phyloP scores from a whole-genome alignment of 2,797 vertebrate species.

The Telmatherina bonti region DNA sequence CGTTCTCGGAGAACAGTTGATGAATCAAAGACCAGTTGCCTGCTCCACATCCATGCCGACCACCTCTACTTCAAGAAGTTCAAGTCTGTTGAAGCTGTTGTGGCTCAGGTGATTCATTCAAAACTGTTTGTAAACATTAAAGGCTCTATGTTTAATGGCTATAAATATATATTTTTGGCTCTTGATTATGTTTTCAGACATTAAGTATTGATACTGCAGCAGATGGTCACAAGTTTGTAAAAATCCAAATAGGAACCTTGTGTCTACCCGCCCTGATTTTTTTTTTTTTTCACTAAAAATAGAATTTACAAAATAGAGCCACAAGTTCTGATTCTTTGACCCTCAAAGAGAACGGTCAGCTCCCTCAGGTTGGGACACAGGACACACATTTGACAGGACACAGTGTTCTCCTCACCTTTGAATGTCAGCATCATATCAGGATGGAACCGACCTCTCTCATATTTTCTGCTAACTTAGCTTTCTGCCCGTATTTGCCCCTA shows the following conservation, averaged over 20 bases:
- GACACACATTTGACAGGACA: slow-evolving; percentile 29
- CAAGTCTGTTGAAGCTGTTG: slow-evolving; percentile 81
- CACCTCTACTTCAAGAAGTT: slow-evolving; percentile 83
- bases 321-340: background rate
- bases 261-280: background rate
- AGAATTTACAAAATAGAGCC: background rate
- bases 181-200: background rate
- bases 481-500: background rate
- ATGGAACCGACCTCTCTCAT: slow-evolving; percentile 18
- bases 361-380: background rate
- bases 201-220: background rate
- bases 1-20: slow-evolving; percentile 77
- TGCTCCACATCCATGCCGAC: slow-evolving; percentile 84
- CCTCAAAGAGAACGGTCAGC: background rate
- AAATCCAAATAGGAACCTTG: background rate
- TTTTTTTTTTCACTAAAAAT: background rate
- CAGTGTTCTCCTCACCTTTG: background rate
- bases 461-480: slow-evolving; percentile 14
- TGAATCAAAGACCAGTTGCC: slow-evolving; percentile 83
- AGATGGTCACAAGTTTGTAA: background rate
- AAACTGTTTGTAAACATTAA: background rate
- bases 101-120: slow-evolving; percentile 82
- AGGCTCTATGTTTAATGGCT: background rate
- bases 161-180: background rate
- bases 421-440: slow-evolving; percentile 37